Evolutionary conservation across 2,113 vertebrate genomes (phyloP).

Genomic region (Tragelaphus scriptus): DNA sequence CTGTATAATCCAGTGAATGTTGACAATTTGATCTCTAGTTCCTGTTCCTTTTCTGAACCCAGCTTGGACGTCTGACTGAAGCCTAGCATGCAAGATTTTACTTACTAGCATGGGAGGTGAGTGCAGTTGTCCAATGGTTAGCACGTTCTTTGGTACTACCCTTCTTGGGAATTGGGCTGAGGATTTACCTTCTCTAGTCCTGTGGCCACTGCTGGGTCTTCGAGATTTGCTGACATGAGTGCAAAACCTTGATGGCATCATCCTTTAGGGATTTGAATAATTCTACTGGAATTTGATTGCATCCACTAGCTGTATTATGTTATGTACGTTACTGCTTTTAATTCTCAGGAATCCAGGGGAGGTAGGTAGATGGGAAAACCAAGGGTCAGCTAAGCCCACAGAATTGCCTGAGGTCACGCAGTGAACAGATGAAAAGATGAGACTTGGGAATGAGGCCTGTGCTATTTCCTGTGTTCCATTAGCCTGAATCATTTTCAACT

Average conservation of each 20-base stretch:
- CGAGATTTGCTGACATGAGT: background rate
- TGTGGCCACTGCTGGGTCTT: background rate
- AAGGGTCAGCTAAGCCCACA: background rate
- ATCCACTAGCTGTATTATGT: background rate
- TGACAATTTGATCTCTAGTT: background rate
- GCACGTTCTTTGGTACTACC: background rate
- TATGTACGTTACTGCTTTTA: background rate
- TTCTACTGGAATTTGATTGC: background rate
- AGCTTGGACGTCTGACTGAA: background rate
- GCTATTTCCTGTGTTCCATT: background rate
- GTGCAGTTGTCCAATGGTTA: background rate
- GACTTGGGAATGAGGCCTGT: background rate
- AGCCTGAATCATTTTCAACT: background rate
- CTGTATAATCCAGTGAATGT: background rate
- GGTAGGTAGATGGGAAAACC: background rate
- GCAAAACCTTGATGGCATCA: background rate
- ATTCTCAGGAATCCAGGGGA: background rate
- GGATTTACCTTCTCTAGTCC: background rate
- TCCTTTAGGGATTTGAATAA: background rate
- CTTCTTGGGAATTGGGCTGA: background rate
- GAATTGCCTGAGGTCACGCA: background rate
- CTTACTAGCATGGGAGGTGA: background rate
- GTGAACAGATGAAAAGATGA: background rate
- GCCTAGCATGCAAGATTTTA: background rate
- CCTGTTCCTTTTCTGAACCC: background rate